A percentile compares a stretch with the other conserved stretches of the same genome.
Evolutionary conservation across 2,113 vertebrate genomes (phyloP).

Genomic region (Sterna hirundo): DNA sequence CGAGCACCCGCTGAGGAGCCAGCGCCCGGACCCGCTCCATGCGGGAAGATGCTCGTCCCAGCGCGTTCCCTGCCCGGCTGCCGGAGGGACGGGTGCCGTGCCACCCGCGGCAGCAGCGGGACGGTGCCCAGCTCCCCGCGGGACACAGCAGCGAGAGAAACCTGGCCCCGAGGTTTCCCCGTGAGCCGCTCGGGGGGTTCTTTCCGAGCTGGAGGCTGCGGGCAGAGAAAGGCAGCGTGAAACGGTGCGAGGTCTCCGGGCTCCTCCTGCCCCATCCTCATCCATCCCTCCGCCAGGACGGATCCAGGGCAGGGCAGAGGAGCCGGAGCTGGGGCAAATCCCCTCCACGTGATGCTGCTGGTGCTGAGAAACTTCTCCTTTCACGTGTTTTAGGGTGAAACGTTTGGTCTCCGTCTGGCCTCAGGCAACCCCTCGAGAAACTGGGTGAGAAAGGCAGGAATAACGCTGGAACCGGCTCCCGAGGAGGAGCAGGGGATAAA

Average conservation of each 20-base stretch:
- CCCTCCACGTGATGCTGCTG: fast-evolving
- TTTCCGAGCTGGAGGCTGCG: background rate
- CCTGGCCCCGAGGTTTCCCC: background rate
- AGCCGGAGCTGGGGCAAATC: fast-evolving
- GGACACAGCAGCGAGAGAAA: background rate
- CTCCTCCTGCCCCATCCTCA: background rate
- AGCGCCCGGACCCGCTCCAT: fast-evolving
- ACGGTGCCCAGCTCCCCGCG: fast-evolving
- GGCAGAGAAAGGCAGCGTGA: background rate
- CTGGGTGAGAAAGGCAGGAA: background rate
- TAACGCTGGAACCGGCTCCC: background rate
- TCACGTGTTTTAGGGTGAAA: background rate
- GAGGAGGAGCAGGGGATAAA: background rate
- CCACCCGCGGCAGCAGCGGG: fast-evolving
- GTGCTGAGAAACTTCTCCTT: background rate
- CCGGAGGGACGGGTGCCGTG: fast-evolving
- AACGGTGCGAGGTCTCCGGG: background rate
- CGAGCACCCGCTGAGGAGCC: background rate
- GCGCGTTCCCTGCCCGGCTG: background rate
- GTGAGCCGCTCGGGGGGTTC: fast-evolving
- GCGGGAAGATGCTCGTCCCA: fast-evolving
- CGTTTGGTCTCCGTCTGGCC: fast-evolving
- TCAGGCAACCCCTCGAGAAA: background rate
- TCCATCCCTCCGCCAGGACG: fast-evolving
- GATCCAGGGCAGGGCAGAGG: background rate